Conservation (phyloP, 2,888 invertebrate genomes). For the Gibbula magus region DNA sequence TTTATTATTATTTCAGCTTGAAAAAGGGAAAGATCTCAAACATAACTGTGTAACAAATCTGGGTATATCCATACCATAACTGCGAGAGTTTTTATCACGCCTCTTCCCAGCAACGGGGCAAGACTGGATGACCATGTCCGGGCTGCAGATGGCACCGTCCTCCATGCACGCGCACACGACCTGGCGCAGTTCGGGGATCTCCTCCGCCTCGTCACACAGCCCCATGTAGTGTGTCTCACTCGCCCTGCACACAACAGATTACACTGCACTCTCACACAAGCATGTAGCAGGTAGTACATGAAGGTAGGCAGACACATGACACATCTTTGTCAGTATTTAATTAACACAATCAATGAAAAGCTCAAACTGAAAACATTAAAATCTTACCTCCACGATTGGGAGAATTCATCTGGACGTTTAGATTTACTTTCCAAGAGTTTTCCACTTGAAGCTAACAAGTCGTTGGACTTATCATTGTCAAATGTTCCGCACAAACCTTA, state of each 20-base stretch:
- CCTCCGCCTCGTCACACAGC: slow-evolving; percentile 41
- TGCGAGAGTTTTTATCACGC: too few relatives aligned
- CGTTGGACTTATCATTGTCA: slow-evolving; percentile 46
- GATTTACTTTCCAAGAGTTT: slow-evolving; percentile 23
- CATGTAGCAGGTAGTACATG: too few relatives aligned
- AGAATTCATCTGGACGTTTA: slow-evolving; percentile 36
- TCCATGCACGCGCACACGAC: slow-evolving; percentile 44
- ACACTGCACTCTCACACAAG: too few relatives aligned
- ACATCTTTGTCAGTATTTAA: too few relatives aligned
- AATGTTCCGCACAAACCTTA: slow-evolving; percentile 53
- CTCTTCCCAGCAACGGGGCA: slow-evolving; percentile 33
- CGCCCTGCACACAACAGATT: slow-evolving; percentile 29
- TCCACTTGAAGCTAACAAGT: slow-evolving; percentile 42
- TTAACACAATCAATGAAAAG: background rate
- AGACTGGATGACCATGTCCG: slow-evolving; percentile 30
- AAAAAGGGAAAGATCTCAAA: too few relatives aligned
- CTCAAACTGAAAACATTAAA: background rate
- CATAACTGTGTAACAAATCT: too few relatives aligned
- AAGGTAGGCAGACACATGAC: too few relatives aligned
- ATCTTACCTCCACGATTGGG: slow-evolving; percentile 43
- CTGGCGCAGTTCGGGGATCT: slow-evolving; percentile 7
- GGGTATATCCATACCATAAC: too few relatives aligned
- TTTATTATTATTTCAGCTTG: too few relatives aligned
- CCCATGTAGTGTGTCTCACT: slow-evolving; percentile 47
- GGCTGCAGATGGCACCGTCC: slow-evolving; percentile 37